Evolutionary conservation across 2,888 invertebrate genomes (phyloP), one percentile per base, ranked within the genome.

Genomic region (Troilus luridus): DNA sequence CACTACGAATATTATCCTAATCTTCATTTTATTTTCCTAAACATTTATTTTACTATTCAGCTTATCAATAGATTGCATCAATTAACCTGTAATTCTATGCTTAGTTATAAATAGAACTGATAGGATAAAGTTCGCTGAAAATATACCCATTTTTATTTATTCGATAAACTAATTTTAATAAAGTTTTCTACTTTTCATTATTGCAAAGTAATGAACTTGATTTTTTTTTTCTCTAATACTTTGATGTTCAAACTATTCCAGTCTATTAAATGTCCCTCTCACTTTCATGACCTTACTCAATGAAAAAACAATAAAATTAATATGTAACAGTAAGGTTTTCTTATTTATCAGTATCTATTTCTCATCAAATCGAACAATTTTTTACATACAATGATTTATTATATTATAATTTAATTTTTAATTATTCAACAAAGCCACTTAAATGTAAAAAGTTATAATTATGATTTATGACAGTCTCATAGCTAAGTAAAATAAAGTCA

Each of bases 71-170:
- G 72, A 77, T 77, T 77, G 72, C 72, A 77, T 17, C 41, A 41
- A 77, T 77, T 77, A 77, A 77, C 72, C 72, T 77, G 72, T 77
- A 77, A 77, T 41, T 77, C 72, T 41, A 77, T 77, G 72, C 72
- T 77, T 77, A 77, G 72, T 77, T 77, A 77, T 77, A 41, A 77
- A 77, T 77, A 77, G 72, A 77, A 77, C 41, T 19, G 72, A 41
- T 77, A 41, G 41, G 27, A 77, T 41, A 77, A 41, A 77, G 17
- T 41, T 77, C 41, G 17, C 72, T 17, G 8, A 8, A 77, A 7
- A 19, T 8, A 77, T 17, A 41, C 8, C 3, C 11, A 64, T 17
- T 60, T 5, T n/a, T 1, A 14, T 41, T 27, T 41, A 14, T 77
- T 41, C 1, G 8, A 17, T 24, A 64, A 64, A 64, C n/a, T 64